phyloP scores from a whole-genome alignment of 2,888 invertebrate genomes.

The Taenaris catops region DNA sequence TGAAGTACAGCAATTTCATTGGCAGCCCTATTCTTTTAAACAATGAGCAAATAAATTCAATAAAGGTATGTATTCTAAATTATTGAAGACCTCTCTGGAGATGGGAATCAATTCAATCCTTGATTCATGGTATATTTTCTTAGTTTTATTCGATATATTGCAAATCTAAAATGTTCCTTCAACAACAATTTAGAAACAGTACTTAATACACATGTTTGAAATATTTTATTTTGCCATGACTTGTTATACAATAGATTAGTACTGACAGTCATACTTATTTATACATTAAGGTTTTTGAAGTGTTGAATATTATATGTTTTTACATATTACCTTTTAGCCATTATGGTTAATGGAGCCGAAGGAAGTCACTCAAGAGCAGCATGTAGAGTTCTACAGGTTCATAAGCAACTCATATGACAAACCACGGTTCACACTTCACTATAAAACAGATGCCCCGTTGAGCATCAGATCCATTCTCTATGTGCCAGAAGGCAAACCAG shows the following conservation, averaged over 20 bases:
- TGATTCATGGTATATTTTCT: too few relatives aligned
- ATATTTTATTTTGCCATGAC: too few relatives aligned
- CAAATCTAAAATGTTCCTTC: too few relatives aligned
- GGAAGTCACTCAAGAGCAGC: slow-evolving; percentile 90
- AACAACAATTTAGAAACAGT: too few relatives aligned
- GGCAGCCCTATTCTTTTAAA: slow-evolving; percentile 96
- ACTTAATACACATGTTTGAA: too few relatives aligned
- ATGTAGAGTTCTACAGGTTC: slow-evolving; percentile 95
- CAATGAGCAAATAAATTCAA: slow-evolving; percentile 92
- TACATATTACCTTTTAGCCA: slow-evolving; percentile 81
- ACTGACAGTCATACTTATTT: too few relatives aligned
- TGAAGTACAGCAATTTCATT: slow-evolving; percentile 98
- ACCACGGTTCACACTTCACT: slow-evolving; percentile 94
- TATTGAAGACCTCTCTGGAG: background rate
- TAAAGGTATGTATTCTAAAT: slow-evolving; percentile 78
- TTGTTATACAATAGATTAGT: too few relatives aligned
- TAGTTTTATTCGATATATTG: too few relatives aligned
- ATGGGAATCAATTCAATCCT: too few relatives aligned
- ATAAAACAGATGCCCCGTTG: slow-evolving; percentile 95
- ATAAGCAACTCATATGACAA: slow-evolving; percentile 92
- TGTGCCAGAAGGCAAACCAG: slow-evolving; percentile 95
- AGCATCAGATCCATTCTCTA: slow-evolving; percentile 95
- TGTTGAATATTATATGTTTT: too few relatives aligned
- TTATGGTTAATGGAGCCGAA: slow-evolving; percentile 96
- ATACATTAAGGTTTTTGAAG: too few relatives aligned